Evolutionary conservation across 2,113 vertebrate genomes (phyloP), one percentile per base, ranked within the genome.

Genomic region (Vidua macroura): DNA sequence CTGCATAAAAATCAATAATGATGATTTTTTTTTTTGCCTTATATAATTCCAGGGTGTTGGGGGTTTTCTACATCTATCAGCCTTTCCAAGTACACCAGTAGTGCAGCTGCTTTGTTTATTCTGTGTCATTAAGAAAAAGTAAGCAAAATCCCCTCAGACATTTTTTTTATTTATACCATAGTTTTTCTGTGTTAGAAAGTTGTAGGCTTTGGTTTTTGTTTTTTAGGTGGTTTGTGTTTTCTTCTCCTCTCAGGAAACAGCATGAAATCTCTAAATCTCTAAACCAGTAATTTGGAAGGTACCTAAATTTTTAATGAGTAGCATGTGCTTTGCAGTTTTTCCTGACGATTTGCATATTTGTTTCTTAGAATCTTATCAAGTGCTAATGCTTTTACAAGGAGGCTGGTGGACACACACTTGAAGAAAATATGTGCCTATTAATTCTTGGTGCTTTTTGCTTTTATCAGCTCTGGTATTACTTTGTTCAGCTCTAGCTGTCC

Each of bases 191-290:
- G 6, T 80, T 80, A 81, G 55, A 49, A 92, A 82, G 44, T 43
- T 72, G 43, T 37, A 55, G 20, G 28, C 21, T 90, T 87, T 25
- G 23, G 14, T 1, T 6, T 72, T 69, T 23, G 25, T 3, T 56
- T 86, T 87, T 63, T 9, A 48, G 53, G 8, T 59, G 27, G 9
- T 44, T 68, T 56, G 20, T 48, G 20, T n/a, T 49, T 80, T 35
- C 58, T 73, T 60, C 15, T 52, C 46, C 22, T 41, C 37, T 37
- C 15, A n/a, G 79, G 33, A 63, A 89, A 33, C 62, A 64, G 18
- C 78, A 20, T 72, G 86, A 76, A 96, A 94, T 43, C 30, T 21
- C 69, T 92, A 51, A 88, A 69, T 89, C 51, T 86, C 68, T 91
- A 86, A 88, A 51, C 35, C 13, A 27, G 69, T 89, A 77, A 72